Conservation (phyloP, 2,113 vertebrate species). For the Gnathonemus echidnorhynchus region DNA sequence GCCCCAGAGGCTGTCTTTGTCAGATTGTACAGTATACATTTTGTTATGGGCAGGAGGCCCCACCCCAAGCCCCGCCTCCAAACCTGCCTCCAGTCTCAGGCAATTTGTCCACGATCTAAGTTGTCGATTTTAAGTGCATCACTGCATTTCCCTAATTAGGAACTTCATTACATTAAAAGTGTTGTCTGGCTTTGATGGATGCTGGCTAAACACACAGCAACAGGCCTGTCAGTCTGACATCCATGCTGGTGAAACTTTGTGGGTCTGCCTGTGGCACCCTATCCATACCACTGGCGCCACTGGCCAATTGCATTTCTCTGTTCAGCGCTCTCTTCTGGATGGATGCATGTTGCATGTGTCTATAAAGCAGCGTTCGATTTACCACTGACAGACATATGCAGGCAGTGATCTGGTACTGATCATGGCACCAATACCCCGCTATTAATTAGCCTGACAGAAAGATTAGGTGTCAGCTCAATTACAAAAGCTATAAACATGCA, state of each 20-base stretch:
- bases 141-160: conserved; percentile 81
- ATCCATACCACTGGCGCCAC: conserved; percentile 35
- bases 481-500: neutral
- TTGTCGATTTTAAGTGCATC: conserved; percentile 58
- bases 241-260: conserved; percentile 48
- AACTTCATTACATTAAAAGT: conserved; percentile 65
- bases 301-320: conserved; percentile 44
- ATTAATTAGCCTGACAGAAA: neutral
- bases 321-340: conserved; percentile 10
- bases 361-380: conserved; percentile 27
- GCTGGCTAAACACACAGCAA: conserved; percentile 53
- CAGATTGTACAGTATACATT: neutral
- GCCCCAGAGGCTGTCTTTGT: neutral
- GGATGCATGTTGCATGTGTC: neutral
- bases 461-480: neutral
- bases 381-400: neutral
- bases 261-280: conserved; percentile 10
- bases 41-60: neutral
- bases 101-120: conserved; percentile 55
- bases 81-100: neutral
- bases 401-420: neutral
- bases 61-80: neutral
- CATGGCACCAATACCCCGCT: neutral
- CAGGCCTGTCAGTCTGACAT: conserved; percentile 53
- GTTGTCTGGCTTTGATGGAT: conserved; percentile 50